Evolutionary conservation across 2,888 invertebrate species (phyloP).

Genomic region (Acholoe squamosa): DNA sequence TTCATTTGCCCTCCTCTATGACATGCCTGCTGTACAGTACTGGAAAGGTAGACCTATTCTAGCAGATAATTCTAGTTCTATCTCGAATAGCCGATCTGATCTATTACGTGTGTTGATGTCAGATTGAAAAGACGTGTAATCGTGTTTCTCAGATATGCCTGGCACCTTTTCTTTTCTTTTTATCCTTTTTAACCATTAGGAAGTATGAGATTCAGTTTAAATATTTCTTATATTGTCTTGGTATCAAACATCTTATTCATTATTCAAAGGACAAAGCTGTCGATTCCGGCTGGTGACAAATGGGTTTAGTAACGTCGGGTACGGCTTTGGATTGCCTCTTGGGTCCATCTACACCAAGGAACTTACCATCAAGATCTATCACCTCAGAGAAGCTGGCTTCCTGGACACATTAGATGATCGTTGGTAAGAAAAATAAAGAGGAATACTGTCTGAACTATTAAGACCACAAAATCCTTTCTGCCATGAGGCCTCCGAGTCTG

Average conservation of each 20-base stretch:
- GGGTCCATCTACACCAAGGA: constrained; percentile 65
- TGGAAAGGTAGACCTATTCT: constrained; percentile 64
- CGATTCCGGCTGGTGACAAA: constrained; percentile 54
- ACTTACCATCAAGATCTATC: constrained; percentile 66
- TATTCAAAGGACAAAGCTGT: constrained; percentile 65
- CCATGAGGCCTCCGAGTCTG: too few relatives aligned
- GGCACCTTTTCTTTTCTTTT: too few relatives aligned
- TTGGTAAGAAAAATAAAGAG: constrained; percentile 45
- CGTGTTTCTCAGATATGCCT: too few relatives aligned
- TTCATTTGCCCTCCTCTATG: constrained; percentile 64
- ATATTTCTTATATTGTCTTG: too few relatives aligned
- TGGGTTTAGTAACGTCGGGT: constrained; percentile 65
- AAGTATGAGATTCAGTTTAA: too few relatives aligned
- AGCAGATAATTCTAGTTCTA: too few relatives aligned
- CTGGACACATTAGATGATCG: constrained; percentile 65
- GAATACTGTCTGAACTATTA: not conserved
- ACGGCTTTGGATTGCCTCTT: constrained; percentile 65
- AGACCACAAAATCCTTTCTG: too few relatives aligned
- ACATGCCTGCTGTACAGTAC: constrained; percentile 62
- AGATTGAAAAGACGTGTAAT: not conserved
- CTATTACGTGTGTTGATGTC: too few relatives aligned
- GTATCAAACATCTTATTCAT: not conserved
- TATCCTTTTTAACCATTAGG: too few relatives aligned
- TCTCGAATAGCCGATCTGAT: too few relatives aligned
- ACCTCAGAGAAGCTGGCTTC: constrained; percentile 63